Conservation (phyloP, 2,888 invertebrate genomes). For the Eretmocerus hayati region DNA sequence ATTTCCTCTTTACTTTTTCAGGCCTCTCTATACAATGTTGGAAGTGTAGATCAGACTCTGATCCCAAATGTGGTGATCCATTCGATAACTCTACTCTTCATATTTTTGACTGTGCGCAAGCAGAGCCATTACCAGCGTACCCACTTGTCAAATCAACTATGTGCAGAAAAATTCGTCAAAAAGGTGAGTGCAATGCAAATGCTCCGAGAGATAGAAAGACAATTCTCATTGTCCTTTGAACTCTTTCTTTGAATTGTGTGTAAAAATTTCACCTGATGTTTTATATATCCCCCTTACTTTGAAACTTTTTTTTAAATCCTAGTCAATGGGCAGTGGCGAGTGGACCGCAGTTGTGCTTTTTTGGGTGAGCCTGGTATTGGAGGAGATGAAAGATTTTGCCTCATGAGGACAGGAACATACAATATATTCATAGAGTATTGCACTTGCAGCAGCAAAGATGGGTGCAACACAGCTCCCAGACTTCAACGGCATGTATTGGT, state of each 20-base stretch:
- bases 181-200: no score
- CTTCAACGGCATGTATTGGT: slow-evolving; percentile 23
- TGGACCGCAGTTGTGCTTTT: slow-evolving; percentile 81
- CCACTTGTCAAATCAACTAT: slow-evolving; percentile 69
- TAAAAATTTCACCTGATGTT: not conserved
- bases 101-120: slow-evolving; percentile 71
- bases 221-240: no score
- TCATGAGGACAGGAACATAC: slow-evolving; percentile 85
- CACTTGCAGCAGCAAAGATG: slow-evolving; percentile 87
- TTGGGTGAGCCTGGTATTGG: slow-evolving; percentile 84
- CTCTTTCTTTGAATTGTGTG: not conserved
- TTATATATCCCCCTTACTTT: no score
- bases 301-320: slow-evolving; percentile 18
- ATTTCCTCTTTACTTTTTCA: no score
- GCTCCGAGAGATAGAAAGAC: no score
- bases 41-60: slow-evolving; percentile 82
- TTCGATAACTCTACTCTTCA: slow-evolving; percentile 85
- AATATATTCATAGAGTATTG: slow-evolving; percentile 93
- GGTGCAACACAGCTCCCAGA: slow-evolving; percentile 66
- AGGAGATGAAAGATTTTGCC: slow-evolving; percentile 83
- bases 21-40: slow-evolving; percentile 76
- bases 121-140: slow-evolving; percentile 56
- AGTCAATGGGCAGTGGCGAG: slow-evolving; percentile 85
- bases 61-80: slow-evolving; percentile 86
- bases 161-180: slow-evolving; percentile 88